These are phyloP conservation scores for Maconellicoccus hirsutus DNA, from an alignment of 1,140 invertebrate genomes.

Conservation along the genomic window DNA sequence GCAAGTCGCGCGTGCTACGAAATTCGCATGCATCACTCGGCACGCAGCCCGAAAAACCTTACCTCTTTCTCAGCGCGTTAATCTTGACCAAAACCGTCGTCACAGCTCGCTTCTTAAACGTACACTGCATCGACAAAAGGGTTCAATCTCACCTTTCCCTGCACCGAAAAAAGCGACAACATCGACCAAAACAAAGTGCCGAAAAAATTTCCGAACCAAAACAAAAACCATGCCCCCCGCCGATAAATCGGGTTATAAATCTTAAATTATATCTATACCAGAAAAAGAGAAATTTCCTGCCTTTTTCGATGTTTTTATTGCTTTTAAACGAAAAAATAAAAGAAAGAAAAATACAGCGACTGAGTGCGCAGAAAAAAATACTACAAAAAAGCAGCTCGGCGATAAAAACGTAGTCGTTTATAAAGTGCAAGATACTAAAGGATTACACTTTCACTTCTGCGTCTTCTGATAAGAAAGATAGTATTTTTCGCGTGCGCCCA, in stretches of 20 bases:
- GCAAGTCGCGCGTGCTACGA: no score
- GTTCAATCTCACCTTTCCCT: not conserved
- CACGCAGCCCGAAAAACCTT: no score
- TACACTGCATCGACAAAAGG: not conserved
- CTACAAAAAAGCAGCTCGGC: no score
- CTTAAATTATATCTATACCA: not conserved
- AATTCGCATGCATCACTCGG: no score
- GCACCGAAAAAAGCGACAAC: not conserved
- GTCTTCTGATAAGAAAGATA: not conserved
- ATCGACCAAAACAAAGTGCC: not conserved
- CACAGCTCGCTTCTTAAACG: no score
- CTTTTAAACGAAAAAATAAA: constrained; percentile 6
- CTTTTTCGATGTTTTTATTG: not conserved
- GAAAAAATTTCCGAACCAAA: no score
- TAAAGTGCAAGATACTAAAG: constrained; percentile 5
- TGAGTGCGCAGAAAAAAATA: no score
- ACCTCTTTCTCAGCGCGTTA: no score
- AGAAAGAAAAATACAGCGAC: not conserved
- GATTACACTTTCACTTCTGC: not conserved
- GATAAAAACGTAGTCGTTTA: not conserved
- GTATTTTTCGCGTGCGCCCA: not conserved
- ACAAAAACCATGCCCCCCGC: not conserved
- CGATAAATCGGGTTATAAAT: constrained; percentile 9
- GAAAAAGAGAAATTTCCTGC: constrained; percentile 11
- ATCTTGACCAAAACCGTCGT: no score